Base-by-base conservation (phyloP, 2,113 vertebrate genomes). In the Pygoscelis adeliae region DNA sequence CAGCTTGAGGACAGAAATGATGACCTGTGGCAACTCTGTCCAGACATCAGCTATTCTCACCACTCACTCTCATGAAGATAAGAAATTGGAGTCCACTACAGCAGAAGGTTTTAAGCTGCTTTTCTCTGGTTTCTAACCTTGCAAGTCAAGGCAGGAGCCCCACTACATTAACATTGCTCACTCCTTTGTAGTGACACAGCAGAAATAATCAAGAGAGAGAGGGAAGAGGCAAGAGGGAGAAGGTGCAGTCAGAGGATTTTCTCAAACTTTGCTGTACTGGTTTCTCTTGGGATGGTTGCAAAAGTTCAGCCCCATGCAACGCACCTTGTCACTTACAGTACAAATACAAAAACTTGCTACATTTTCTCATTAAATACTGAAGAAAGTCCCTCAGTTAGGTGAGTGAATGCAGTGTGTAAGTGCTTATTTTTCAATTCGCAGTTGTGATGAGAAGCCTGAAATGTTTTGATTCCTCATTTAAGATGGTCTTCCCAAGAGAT, bases 391-490 rank as follows among this genome's bases (percentile, higher is more conserved):
- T 86, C 67, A 23, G 42, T 53, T 79, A 76, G 38, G 42, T 58
- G 22, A 93, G 73, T 25, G 65, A 66, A 72, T 15, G 36, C 9
- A 26, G 26, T 62, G 30, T 40, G 13, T 13, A 36, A 71, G 26
- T 77, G 67, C 38, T 83, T 70, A 46, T 94, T 96, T 94, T 96
- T 93, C 89, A 80, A 93, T 93, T 97, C 1, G 0, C 78, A 67
- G 40, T 32, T 93, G 74, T 88, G 71, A 83, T 86, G 74, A 96
- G 84, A 88, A 96, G 26, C 18, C 32, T 70, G 74, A 85, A 91
- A 88, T 77, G 32, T 88, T 97, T 97, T 94, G 70, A 70, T 95
- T 95, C 91, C 56, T 70, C 74, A 32, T 91, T 96, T 95, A 59
- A 91, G 49, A 80, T 74, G 46, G 62, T 67, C 53, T 88, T 82